Evolutionary conservation across 2,113 vertebrate genomes (phyloP).

Genomic region (Budorcas taxicolor): DNA sequence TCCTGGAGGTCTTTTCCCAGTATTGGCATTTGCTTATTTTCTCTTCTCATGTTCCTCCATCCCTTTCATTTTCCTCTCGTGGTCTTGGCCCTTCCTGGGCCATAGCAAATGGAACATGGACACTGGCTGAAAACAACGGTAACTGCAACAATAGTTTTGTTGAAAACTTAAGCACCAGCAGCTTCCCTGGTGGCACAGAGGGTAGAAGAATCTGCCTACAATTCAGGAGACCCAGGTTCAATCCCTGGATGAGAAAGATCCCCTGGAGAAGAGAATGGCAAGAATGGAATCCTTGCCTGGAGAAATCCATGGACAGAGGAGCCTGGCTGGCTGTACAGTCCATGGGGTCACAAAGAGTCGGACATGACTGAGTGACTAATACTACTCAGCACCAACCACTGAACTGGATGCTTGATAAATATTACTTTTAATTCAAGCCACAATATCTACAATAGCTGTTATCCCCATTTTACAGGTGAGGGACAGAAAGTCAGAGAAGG

Average conservation of each 20-base stretch:
- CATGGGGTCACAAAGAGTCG: neutral
- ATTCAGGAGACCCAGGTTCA: neutral
- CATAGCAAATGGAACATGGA: neutral
- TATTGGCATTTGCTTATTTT: neutral
- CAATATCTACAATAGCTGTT: neutral
- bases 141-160: neutral
- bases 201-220: neutral
- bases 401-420: neutral
- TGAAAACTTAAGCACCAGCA: neutral
- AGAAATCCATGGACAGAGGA: neutral
- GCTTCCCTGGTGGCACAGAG: neutral
- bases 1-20: neutral
- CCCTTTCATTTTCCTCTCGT: neutral
- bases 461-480: neutral
- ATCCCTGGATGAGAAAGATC: neutral
- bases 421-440: neutral
- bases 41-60: constrained; percentile 13
- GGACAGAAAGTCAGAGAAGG: neutral
- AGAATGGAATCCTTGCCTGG: neutral
- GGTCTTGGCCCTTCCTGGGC: neutral
- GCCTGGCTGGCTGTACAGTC: neutral
- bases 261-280: neutral
- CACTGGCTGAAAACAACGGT: neutral
- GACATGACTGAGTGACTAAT: neutral
- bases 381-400: neutral